Conservation (phyloP, 2,113 vertebrate genomes). For the Todiramphus saurophagus region DNA sequence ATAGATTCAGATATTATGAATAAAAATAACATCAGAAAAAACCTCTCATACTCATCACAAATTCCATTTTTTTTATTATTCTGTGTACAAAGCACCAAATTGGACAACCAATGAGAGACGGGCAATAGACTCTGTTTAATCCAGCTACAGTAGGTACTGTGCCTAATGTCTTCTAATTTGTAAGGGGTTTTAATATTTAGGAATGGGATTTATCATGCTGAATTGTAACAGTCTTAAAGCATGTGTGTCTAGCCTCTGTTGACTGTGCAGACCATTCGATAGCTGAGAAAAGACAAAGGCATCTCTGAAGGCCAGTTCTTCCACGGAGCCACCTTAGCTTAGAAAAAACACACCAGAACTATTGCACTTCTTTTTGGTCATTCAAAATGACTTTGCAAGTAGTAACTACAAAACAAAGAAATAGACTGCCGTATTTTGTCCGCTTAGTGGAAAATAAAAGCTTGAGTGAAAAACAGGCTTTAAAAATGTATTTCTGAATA, state of each 20-base stretch:
- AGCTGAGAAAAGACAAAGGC: neutral
- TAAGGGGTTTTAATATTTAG: neutral
- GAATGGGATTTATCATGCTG: neutral
- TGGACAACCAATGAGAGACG: neutral
- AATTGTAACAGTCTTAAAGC: neutral
- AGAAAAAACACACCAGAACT: neutral
- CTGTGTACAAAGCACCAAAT: neutral
- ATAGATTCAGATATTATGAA: neutral
- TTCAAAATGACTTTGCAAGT: neutral
- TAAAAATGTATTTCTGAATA: neutral
- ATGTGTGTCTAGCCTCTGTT: neutral
- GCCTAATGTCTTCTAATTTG: neutral
- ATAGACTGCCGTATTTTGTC: neutral
- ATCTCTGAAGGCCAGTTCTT: neutral
- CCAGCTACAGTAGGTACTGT: neutral
- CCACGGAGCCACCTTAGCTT: neutral
- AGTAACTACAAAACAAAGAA: neutral
- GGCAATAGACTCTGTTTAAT: neutral
- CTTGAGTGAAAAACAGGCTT: neutral
- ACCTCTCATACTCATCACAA: neutral
- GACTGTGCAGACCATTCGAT: neutral
- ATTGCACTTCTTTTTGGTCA: neutral
- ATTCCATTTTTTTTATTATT: neutral
- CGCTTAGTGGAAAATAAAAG: neutral
- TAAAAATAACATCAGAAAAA: neutral